phyloP scores from a whole-genome alignment of 1,140 invertebrate genomes.

The Tetragnatha versicolor region DNA sequence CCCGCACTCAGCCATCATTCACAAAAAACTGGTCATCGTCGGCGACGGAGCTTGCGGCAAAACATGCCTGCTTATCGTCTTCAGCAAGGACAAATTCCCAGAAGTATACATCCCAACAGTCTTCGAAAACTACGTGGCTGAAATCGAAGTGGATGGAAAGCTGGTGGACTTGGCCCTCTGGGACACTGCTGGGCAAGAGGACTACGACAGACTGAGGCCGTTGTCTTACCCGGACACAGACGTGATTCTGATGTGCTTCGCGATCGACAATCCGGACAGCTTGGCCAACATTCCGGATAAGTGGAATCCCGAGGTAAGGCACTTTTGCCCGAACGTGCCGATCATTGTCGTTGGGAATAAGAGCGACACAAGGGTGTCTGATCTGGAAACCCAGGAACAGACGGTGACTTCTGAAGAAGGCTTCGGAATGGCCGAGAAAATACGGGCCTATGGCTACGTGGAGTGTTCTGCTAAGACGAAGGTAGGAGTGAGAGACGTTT shows the following conservation, averaged over 20 bases:
- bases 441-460: background rate
- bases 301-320: slow-evolving; percentile 15
- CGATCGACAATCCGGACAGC: slow-evolving; percentile 4
- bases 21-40: slow-evolving; percentile 66
- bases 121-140: slow-evolving; percentile 70
- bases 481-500: slow-evolving; percentile 14
- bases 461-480: slow-evolving; percentile 32
- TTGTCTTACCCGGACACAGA: slow-evolving; percentile 27
- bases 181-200: slow-evolving; percentile 28
- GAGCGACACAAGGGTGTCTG: background rate
- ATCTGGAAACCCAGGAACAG: background rate
- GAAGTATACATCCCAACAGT: slow-evolving; percentile 63
- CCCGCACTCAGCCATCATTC: slow-evolving; percentile 64
- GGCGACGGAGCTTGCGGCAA: slow-evolving; percentile 64
- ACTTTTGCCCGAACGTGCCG: slow-evolving; percentile 20
- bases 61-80: slow-evolving; percentile 64
- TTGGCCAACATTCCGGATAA: slow-evolving; percentile 15
- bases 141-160: slow-evolving; percentile 69
- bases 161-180: slow-evolving; percentile 58
- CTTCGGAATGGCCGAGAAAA: background rate
- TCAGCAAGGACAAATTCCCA: slow-evolving; percentile 63
- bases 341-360: slow-evolving; percentile 17
- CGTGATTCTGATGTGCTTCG: slow-evolving; percentile 18
- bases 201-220: slow-evolving; percentile 13
- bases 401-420: slow-evolving; percentile 15